A percentile compares a stretch with the other conserved stretches of the same genome.
Conservation (phyloP, 2,113 vertebrate genomes). For the Bubo blakistoni region DNA sequence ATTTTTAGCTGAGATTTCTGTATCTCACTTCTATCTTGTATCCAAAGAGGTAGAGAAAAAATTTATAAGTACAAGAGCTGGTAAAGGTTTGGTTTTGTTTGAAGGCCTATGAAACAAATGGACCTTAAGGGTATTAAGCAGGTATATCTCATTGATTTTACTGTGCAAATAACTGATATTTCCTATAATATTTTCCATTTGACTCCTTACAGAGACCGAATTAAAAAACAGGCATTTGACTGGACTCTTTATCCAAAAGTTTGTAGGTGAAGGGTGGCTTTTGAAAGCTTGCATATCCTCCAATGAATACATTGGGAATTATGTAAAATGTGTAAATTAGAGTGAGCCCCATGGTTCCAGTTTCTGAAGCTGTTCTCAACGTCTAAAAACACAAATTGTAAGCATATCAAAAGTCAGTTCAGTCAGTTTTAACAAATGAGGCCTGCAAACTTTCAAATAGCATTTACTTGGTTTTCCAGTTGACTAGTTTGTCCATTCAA, state of each 20-base stretch:
- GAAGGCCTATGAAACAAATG: background rate
- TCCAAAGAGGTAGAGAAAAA: background rate
- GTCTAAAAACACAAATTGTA: background rate
- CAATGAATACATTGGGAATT: background rate
- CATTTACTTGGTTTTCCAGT: constrained; percentile 17
- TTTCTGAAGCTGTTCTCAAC: background rate
- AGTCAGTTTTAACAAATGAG: background rate
- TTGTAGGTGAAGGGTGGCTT: background rate
- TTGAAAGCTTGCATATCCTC: background rate
- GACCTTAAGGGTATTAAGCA: background rate
- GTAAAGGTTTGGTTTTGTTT: background rate
- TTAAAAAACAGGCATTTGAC: background rate
- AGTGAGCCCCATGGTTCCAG: background rate
- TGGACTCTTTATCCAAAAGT: background rate
- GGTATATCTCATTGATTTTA: background rate
- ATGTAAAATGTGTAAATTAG: background rate
- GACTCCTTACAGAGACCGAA: background rate
- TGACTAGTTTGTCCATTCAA: constrained; percentile 1
- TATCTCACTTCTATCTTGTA: background rate
- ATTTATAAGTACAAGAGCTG: background rate
- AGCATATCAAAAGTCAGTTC: background rate
- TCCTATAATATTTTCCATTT: background rate
- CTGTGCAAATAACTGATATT: background rate
- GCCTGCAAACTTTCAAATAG: background rate
- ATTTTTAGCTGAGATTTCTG: background rate